These are phyloP conservation scores for Ifrita kowaldi DNA, from an alignment of 2,113 vertebrate species.

Conservation along the genomic window DNA sequence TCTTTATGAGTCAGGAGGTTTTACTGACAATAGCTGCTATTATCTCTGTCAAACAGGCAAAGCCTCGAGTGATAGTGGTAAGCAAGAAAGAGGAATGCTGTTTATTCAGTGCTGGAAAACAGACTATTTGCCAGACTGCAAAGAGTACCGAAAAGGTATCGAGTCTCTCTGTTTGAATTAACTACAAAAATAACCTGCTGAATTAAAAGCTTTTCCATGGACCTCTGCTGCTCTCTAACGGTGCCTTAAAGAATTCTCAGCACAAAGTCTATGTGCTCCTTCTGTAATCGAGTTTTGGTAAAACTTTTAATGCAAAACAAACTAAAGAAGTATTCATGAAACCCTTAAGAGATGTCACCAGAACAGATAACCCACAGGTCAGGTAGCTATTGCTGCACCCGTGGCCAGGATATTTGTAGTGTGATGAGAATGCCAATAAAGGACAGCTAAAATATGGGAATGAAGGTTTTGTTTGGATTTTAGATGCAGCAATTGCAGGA, in stretches of 20 bases:
- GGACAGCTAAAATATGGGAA: not conserved
- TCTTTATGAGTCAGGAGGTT: not conserved
- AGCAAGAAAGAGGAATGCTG: not conserved
- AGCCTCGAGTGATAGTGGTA: not conserved
- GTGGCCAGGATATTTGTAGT: not conserved
- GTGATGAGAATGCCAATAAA: not conserved
- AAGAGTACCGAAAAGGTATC: not conserved
- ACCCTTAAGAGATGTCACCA: not conserved
- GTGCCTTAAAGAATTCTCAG: not conserved
- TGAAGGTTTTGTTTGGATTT: fast-evolving
- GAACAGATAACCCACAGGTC: not conserved
- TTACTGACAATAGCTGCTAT: slow-evolving; percentile 5
- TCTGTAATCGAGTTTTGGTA: not conserved
- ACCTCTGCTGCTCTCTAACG: slow-evolving; percentile 64
- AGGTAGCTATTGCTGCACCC: not conserved
- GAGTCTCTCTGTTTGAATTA: not conserved
- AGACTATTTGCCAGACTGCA: not conserved
- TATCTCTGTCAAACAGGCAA: slow-evolving; percentile 34
- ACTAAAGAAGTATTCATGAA: not conserved
- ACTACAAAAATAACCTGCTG: not conserved
- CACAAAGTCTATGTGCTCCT: not conserved
- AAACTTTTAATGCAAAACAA: not conserved
- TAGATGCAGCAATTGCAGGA: not conserved
- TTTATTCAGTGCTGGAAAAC: not conserved
- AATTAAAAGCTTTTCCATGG: not conserved